Evolutionary conservation across 2,797 vertebrate species (phyloP), one percentile per base, ranked within the genome.

Genomic region (Propithecus deckenii): DNA sequence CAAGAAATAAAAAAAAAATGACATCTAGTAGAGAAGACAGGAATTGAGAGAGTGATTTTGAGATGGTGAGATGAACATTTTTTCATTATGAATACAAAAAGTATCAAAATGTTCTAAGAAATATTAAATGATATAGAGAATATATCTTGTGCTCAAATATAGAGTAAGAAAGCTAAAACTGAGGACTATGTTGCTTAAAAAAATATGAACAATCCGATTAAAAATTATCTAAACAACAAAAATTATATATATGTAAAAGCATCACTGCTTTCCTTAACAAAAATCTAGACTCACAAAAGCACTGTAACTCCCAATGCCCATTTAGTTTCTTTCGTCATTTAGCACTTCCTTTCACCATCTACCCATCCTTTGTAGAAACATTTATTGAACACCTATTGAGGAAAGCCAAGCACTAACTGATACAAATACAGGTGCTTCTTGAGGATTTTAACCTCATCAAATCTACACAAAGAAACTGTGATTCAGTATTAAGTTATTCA

Each of bases 1-100:
- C 35, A 96, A 93, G 50, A 91, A 94, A 91, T 79, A 85, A 80
- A 94, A 87, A 88, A 88, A 86, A 94, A 87, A 86, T 74, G 65
- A 67, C 32, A 95, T 52, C 8, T 74, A 88, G 6, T 57, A 91
- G 46, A 78, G 93, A 80, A 94, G 35, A 71, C 15, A 84, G 59
- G 9, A 38, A 65, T 61, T 74, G 8, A 88, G 59, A 96, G 14
- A 30, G 35, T 90, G 18, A 78, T 80, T 86, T 67, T 90, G 55
- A 72, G 25, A 79, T 71, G 22, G 65, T 90, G 55, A 67, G 22
- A 79, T 63, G 18, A 93, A 67, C 20, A 52, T 89, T 55, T 15
- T 95, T 94, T 88, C 63, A 86, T 61, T 20, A 86, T 41, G 22
- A 95, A 35, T 28, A 95, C 3, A 78, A 86, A 93, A 95, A 80